phyloP scores from a whole-genome alignment of 2,113 vertebrate genomes.

The Alouatta palliata region DNA sequence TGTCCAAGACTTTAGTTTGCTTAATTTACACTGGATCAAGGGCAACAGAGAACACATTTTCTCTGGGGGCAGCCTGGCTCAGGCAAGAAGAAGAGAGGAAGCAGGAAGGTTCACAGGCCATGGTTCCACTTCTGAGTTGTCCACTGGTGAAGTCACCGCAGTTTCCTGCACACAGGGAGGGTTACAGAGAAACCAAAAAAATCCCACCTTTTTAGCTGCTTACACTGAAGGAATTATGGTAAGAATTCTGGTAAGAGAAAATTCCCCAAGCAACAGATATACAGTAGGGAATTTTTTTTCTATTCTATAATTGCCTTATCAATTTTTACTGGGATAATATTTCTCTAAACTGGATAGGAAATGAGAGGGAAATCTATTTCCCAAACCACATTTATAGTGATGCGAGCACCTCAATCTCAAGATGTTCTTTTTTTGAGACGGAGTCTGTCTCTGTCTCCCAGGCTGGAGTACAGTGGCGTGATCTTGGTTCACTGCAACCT shows the following conservation, averaged over 20 bases:
- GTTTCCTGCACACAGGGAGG: neutral
- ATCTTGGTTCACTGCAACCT: too few relatives aligned
- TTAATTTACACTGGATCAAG: neutral
- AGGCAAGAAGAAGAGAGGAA: conserved; percentile 60
- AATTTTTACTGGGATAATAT: neutral
- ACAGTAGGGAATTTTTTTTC: neutral
- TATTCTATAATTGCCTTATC: neutral
- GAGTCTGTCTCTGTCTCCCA: too few relatives aligned
- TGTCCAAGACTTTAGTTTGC: neutral
- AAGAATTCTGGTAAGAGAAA: neutral
- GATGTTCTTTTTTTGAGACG: neutral
- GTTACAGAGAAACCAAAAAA: neutral
- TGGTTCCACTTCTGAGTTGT: neutral
- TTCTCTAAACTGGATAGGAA: neutral
- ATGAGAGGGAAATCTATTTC: neutral
- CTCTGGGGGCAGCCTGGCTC: neutral
- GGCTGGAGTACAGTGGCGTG: too few relatives aligned
- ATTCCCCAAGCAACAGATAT: neutral
- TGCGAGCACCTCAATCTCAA: neutral
- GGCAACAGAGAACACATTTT: neutral
- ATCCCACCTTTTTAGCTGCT: neutral
- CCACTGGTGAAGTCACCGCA: neutral
- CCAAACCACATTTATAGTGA: neutral
- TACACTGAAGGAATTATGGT: neutral
- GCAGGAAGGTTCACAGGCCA: conserved; percentile 47